A percentile compares a stretch with the other conserved stretches of the same genome.
Evolutionary conservation across 1,140 invertebrate genomes (phyloP).

Genomic region (Dolichoris vasculosae): DNA sequence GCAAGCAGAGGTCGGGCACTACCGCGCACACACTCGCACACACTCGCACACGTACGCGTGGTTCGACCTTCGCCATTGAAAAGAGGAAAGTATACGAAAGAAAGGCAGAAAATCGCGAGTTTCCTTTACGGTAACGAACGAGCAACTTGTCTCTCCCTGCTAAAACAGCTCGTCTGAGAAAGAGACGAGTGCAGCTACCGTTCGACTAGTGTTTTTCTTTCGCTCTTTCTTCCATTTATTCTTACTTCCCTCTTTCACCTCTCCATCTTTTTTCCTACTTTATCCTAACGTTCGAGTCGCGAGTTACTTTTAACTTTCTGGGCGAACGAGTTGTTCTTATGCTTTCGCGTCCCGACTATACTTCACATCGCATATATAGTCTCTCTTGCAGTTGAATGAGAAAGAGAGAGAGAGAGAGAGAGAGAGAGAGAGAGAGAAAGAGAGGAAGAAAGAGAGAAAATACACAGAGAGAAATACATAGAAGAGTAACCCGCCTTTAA

Average conservation of each 20-base stretch:
- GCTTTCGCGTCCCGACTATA: constrained; percentile 10
- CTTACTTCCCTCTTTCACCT: constrained; percentile 6
- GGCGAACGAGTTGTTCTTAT: constrained; percentile 38
- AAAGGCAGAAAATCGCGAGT: constrained; percentile 41
- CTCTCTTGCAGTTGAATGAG: neutral
- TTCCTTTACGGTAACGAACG: constrained; percentile 48
- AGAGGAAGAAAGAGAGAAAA: no score
- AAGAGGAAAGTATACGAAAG: constrained; percentile 34
- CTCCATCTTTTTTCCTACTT: constrained; percentile 46
- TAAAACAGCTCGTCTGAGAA: neutral
- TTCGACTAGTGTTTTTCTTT: constrained; percentile 39
- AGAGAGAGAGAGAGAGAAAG: neutral
- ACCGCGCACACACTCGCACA: neutral
- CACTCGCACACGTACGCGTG: neutral
- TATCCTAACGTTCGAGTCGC: constrained; percentile 34
- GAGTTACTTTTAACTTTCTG: constrained; percentile 64
- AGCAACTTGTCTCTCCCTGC: constrained; percentile 34
- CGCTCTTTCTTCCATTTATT: constrained; percentile 34
- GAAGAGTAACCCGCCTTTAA: neutral
- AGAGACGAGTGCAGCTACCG: constrained; percentile 1
- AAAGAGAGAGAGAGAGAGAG: neutral
- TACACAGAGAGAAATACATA: no score
- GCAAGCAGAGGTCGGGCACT: neutral
- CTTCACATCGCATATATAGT: constrained; percentile 15
- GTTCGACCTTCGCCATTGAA: neutral